Evolutionary conservation across 2,888 invertebrate species (phyloP), one percentile per base, ranked within the genome.

Genomic region (Drosophila lutescens): DNA sequence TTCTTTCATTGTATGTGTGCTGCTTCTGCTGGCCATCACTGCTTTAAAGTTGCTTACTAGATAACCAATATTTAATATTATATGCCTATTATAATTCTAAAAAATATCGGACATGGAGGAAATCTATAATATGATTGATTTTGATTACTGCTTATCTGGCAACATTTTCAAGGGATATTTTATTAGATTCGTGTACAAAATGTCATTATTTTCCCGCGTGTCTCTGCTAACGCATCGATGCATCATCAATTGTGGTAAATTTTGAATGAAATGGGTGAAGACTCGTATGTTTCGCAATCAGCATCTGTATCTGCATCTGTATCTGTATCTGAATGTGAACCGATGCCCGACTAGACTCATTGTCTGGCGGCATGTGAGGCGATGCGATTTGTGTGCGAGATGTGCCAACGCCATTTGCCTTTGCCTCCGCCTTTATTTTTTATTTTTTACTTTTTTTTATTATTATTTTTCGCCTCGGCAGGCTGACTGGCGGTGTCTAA

Each of bases 271-370:
- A 71, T 40, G 47, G 3, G 44, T 44, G 65, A 46, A 40, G n/a
- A 46, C 10, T 38, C 59, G 81, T 54, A 50, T 36, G 65, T 67
- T 81, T 67, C 50, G 43, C 53, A 72, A 61, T 72, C 49, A 44
- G 34, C 44, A 57, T 59, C 44, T 58, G 41, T 17, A 43, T 15
- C 41, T 17, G 41, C 10, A 53, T 15, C 20, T 17, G 49, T 10
- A 47, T 49, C 57, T 34, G 62, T 15, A 53, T 66, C 63, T 65
- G 65, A 62, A 68, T 67, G 47, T 55, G 71, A 54, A 56, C 66
- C 66, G 78, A 49, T 74, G 78, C 78, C 69, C 77, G 85, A 79
- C 74, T 79, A 83, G 87, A 87, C 83, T 72, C 66, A 79, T 83
- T 83, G 83, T 83, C 83, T 83, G 85, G 78, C 71, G 56, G 65